Evolutionary conservation across 1,140 invertebrate genomes (phyloP).

Genomic region (Drosophila nebulosa): DNA sequence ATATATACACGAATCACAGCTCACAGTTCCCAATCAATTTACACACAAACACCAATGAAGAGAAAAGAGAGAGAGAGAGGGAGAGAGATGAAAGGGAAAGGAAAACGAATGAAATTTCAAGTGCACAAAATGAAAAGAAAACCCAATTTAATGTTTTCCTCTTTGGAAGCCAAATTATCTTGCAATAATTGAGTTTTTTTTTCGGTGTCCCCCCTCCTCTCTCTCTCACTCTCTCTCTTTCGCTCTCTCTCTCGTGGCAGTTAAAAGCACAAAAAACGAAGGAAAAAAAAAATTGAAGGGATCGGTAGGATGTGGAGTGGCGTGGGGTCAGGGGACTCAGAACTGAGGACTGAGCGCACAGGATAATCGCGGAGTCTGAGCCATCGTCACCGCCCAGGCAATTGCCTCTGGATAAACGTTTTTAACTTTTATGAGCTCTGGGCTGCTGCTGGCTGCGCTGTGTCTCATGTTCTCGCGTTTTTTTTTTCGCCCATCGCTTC

Average conservation of each 20-base stretch:
- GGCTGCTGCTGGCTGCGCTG: conserved; percentile 18
- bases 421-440: conserved; percentile 70
- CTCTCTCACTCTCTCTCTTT: not conserved
- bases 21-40: conserved; percentile 48
- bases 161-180: conserved; percentile 65
- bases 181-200: conserved; percentile 72
- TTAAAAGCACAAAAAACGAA: conserved; percentile 37
- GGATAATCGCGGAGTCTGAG: not conserved
- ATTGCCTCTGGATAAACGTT: conserved; percentile 74
- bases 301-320: too few species aligned
- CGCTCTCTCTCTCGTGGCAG: conserved; percentile 2
- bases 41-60: too few species aligned
- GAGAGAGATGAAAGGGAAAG: not conserved
- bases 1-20: conserved; percentile 38
- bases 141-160: conserved; percentile 52
- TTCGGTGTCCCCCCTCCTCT: not conserved
- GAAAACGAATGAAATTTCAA: not conserved
- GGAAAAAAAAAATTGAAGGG: not conserved
- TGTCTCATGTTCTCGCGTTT: conserved; percentile 20
- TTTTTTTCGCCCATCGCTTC: not conserved
- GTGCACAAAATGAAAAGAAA: conserved; percentile 6
- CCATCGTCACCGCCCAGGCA: conserved; percentile 51
- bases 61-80: not conserved
- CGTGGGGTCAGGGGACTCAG: not conserved
- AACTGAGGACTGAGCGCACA: too few species aligned